These are phyloP conservation scores for Helicolenus hilgendorfi DNA, from an alignment of 2,797 vertebrate genomes.

Conservation along the genomic window DNA sequence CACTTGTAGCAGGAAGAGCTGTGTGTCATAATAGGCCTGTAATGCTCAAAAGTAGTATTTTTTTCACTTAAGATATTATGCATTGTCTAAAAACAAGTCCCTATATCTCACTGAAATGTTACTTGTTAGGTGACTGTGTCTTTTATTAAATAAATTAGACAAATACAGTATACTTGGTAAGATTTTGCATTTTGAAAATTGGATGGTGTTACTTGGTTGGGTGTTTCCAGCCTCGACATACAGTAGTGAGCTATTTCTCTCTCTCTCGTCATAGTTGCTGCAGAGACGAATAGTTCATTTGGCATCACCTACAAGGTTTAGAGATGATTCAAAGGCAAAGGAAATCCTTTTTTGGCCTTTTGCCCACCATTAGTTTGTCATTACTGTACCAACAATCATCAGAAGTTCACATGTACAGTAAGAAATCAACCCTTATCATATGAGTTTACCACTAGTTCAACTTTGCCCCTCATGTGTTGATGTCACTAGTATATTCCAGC, in stretches of 20 bases:
- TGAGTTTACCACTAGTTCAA: constrained; percentile 28
- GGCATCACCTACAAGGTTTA: background rate
- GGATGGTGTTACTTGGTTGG: background rate
- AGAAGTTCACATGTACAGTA: background rate
- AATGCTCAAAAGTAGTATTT: too few species aligned
- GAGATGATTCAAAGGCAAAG: background rate
- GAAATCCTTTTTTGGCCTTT: background rate
- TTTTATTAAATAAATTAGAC: too few species aligned
- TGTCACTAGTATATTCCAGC: constrained; percentile 53
- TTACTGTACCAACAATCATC: background rate
- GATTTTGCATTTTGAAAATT: background rate
- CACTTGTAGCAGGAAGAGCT: too few species aligned
- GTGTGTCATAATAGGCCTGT: too few species aligned
- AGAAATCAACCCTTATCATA: background rate
- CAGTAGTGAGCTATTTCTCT: background rate
- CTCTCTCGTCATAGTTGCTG: background rate
- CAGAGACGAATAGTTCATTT: background rate
- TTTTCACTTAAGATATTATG: too few species aligned
- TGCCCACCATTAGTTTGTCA: background rate
- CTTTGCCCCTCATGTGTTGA: constrained; percentile 70
- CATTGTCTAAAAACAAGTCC: too few species aligned
- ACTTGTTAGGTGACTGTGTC: too few species aligned
- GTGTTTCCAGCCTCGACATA: background rate
- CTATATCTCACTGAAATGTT: too few species aligned
- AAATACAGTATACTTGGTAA: background rate